Evolutionary conservation across 1,140 invertebrate genomes (phyloP).

Genomic region (Halyomorpha halys): DNA sequence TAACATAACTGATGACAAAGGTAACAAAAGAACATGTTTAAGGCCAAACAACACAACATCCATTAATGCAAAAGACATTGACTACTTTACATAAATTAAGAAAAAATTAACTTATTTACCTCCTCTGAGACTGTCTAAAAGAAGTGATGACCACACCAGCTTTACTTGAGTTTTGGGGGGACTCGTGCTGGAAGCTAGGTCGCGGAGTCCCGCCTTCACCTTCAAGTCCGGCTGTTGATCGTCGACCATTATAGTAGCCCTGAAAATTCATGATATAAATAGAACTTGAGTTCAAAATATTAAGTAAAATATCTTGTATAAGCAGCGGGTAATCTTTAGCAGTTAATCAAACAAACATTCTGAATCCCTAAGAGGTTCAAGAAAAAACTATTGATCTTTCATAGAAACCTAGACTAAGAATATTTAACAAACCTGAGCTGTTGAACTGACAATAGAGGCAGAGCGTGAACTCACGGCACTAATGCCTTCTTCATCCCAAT

Average conservation of each 20-base stretch:
- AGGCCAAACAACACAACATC: too few relatives aligned
- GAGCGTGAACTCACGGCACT: conserved; percentile 28
- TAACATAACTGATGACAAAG: too few relatives aligned
- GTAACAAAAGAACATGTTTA: too few relatives aligned
- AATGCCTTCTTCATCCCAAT: conserved; percentile 28
- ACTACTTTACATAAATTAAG: neutral
- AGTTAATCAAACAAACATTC: too few relatives aligned
- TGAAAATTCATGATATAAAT: too few relatives aligned
- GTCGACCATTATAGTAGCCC: conserved; percentile 32
- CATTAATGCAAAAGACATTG: too few relatives aligned
- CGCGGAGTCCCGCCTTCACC: conserved; percentile 30
- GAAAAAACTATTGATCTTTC: too few relatives aligned
- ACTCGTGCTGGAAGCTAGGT: conserved; percentile 48
- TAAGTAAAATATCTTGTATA: too few relatives aligned
- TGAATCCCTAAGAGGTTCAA: too few relatives aligned
- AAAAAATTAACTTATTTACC: conserved; percentile 43
- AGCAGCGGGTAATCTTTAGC: too few relatives aligned
- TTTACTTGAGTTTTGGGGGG: conserved; percentile 51
- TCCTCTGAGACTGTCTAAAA: conserved; percentile 75
- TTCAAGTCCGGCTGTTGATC: conserved; percentile 29
- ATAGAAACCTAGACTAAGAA: neutral
- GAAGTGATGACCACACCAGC: conserved; percentile 89
- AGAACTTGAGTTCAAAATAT: too few relatives aligned
- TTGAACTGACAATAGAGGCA: conserved; percentile 30
- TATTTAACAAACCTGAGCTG: conserved; percentile 23